Conservation (phyloP, 2,797 vertebrate genomes). For the Triplophysa yarkandensis region DNA sequence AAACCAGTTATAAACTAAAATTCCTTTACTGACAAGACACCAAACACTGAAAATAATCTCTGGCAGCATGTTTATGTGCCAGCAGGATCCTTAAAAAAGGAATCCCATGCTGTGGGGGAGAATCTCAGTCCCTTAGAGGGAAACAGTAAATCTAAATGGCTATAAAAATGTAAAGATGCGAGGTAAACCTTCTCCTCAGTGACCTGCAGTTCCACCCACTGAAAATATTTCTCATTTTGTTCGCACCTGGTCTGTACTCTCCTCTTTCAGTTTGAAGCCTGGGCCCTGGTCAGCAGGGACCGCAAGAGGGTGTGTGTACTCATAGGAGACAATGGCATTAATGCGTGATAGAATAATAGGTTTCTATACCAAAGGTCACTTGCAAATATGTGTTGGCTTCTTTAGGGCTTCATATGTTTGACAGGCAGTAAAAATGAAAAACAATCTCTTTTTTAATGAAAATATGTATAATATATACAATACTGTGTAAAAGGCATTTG, state of each 20-base stretch:
- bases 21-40: neutral
- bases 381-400: neutral
- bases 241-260: constrained; percentile 63
- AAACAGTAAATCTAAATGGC: constrained; percentile 60
- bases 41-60: neutral
- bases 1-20: constrained; percentile 2
- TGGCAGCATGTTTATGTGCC: constrained; percentile 32
- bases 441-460: no score
- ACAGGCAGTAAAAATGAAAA: neutral
- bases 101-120: constrained; percentile 8
- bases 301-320: constrained; percentile 27
- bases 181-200: constrained; percentile 59
- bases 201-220: constrained; percentile 53
- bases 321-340: constrained; percentile 17
- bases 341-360: neutral
- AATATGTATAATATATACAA: no score
- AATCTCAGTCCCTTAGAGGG: constrained; percentile 40
- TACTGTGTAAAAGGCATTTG: no score
- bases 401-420: neutral
- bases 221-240: constrained; percentile 58
- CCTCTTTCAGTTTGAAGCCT: constrained; percentile 36
- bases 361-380: constrained; percentile 1
- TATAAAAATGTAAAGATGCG: constrained; percentile 55
- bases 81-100: constrained; percentile 22
- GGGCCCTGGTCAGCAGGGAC: constrained; percentile 39